Evolutionary conservation across 2,888 invertebrate genomes (phyloP).

Genomic region (Agrotis puta): DNA sequence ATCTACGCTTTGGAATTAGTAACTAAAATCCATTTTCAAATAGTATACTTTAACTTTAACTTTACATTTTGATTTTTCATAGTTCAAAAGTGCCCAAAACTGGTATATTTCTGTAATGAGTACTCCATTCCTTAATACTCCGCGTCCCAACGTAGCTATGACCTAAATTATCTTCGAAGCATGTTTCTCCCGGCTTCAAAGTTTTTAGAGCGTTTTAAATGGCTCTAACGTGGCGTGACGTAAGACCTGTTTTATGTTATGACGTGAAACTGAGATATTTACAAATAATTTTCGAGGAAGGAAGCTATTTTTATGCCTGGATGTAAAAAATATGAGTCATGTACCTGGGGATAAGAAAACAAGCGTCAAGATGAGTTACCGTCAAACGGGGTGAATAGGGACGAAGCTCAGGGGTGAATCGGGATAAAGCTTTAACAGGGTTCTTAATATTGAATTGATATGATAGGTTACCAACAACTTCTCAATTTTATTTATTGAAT

Average conservation of each 20-base stretch:
- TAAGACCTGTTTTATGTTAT: slow-evolving; percentile 47
- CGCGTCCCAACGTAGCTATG: slow-evolving; percentile 26
- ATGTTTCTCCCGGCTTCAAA: slow-evolving; percentile 46
- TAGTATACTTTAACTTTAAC: too few species aligned
- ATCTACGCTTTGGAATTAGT: too few species aligned
- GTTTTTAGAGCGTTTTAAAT: slow-evolving; percentile 61
- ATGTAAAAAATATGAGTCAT: not conserved
- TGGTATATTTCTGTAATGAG: not conserved
- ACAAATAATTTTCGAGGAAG: slow-evolving; percentile 17
- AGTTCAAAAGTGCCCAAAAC: too few species aligned
- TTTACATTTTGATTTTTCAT: too few species aligned
- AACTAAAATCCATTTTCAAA: too few species aligned
- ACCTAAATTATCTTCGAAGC: slow-evolving; percentile 55
- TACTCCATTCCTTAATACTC: slow-evolving; percentile 34
- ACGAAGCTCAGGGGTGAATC: too few species aligned
- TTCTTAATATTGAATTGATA: too few species aligned
- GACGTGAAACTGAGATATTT: slow-evolving; percentile 34
- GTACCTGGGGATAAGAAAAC: too few species aligned
- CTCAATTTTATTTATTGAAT: too few species aligned
- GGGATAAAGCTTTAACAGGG: too few species aligned
- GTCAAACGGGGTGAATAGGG: too few species aligned
- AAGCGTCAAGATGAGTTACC: not conserved
- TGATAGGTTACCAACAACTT: too few species aligned
- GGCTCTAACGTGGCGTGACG: slow-evolving; percentile 46
- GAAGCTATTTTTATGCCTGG: not conserved